Conservation (phyloP, 2,888 invertebrate species). For the Nesidiocoris tenuis region DNA sequence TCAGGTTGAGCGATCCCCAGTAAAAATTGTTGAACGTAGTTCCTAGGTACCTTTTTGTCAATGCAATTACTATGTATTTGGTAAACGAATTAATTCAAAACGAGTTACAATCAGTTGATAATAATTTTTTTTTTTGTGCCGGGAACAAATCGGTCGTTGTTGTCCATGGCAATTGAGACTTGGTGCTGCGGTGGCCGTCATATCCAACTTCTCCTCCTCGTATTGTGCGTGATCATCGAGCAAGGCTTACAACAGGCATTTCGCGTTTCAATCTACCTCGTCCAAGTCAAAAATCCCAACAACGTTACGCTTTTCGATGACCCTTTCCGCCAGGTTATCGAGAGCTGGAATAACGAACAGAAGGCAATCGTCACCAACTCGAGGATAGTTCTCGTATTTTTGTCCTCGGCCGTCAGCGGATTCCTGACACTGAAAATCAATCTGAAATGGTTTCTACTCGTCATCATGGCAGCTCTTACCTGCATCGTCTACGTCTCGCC, state of each 20-base stretch:
- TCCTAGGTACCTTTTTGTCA: no score
- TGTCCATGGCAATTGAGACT: constrained; percentile 42
- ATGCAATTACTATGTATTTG: no score
- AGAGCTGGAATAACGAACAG: background rate
- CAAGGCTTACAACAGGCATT: background rate
- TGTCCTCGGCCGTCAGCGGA: background rate
- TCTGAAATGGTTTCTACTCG: constrained; percentile 24
- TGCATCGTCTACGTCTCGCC: background rate
- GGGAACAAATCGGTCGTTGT: no score
- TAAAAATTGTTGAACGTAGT: no score
- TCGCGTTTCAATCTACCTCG: constrained; percentile 1
- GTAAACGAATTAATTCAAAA: no score
- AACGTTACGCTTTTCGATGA: constrained; percentile 33
- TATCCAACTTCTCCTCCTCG: constrained; percentile 65
- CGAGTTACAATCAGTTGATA: no score
- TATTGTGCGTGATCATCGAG: background rate
- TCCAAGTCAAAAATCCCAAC: background rate
- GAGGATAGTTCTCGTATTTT: background rate
- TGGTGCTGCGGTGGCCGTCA: constrained; percentile 93
- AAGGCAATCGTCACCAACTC: background rate
- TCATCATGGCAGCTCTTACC: background rate
- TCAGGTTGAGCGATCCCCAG: no score
- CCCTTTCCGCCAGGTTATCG: constrained; percentile 9
- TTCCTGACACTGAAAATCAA: constrained; percentile 15
- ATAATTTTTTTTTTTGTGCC: no score